Conservation (phyloP, 2,888 invertebrate genomes). For the Adelphocoris suturalis region DNA sequence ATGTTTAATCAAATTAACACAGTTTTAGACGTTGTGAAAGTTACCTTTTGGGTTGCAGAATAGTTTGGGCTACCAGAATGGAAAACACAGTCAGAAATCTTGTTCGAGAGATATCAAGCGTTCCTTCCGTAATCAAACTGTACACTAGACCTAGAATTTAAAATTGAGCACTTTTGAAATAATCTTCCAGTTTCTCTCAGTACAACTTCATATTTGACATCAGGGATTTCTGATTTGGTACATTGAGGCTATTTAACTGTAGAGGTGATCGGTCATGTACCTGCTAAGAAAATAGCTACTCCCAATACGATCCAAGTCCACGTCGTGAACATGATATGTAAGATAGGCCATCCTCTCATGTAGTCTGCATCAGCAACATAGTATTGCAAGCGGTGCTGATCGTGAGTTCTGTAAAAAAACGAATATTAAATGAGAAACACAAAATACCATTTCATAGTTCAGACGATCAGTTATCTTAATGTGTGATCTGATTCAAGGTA, state of each 20-base stretch:
- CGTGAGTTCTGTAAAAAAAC: neutral
- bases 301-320: constrained; percentile 4
- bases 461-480: too few species aligned
- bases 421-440: neutral
- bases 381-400: neutral
- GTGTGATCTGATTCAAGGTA: too few species aligned
- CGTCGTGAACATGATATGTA: constrained; percentile 47
- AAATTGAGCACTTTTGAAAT: neutral
- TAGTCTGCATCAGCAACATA: constrained; percentile 41
- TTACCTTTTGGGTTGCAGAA: constrained; percentile 40
- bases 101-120: neutral
- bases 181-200: neutral
- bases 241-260: too few species aligned
- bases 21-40: too few species aligned
- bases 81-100: constrained; percentile 20
- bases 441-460: too few species aligned
- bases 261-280: neutral
- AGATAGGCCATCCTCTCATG: constrained; percentile 18
- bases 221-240: too few species aligned
- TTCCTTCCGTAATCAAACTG: neutral
- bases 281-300: constrained; percentile 13
- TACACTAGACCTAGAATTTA: neutral
- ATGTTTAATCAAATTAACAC: too few species aligned
- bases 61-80: constrained; percentile 16
- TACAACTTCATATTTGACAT: too few species aligned